Percentiles rank a stretch among this genome's conserved stretches.
Conservation (phyloP, 2,113 vertebrate species). For the Neolamprologus falcicula region DNA sequence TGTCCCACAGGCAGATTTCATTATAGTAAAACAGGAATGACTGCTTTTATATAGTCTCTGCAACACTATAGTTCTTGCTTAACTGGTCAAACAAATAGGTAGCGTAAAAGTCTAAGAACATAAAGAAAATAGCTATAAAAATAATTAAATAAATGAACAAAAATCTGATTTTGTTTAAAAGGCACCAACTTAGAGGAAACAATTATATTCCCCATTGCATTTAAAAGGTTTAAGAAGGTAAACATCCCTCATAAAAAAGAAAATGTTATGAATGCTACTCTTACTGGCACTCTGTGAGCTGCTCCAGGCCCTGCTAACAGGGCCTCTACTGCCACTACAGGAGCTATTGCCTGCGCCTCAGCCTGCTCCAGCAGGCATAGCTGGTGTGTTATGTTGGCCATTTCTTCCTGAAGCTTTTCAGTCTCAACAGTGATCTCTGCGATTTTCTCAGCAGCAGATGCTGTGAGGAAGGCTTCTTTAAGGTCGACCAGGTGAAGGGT, state of each 20-base stretch:
- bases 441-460: slow-evolving; percentile 75
- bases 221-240: neutral
- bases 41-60: neutral
- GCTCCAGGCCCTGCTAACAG: neutral
- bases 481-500: slow-evolving; percentile 77
- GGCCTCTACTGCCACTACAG: slow-evolving; percentile 20
- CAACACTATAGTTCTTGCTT: neutral
- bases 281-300: slow-evolving; percentile 42
- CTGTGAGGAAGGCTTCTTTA: slow-evolving; percentile 76
- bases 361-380: slow-evolving; percentile 72
- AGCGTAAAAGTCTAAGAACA: neutral
- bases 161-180: neutral
- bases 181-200: neutral
- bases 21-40: neutral
- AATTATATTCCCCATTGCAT: neutral
- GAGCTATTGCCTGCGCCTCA: slow-evolving; percentile 58
- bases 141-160: neutral
- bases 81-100: neutral
- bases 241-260: neutral
- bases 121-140: neutral
- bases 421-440: slow-evolving; percentile 75
- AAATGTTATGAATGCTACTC: neutral
- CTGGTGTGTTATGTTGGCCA: slow-evolving; percentile 79
- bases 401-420: slow-evolving; percentile 78
- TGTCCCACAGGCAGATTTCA: neutral